Conservation (phyloP, 2,888 invertebrate genomes). For the Drosophila pseudotakahashii region DNA sequence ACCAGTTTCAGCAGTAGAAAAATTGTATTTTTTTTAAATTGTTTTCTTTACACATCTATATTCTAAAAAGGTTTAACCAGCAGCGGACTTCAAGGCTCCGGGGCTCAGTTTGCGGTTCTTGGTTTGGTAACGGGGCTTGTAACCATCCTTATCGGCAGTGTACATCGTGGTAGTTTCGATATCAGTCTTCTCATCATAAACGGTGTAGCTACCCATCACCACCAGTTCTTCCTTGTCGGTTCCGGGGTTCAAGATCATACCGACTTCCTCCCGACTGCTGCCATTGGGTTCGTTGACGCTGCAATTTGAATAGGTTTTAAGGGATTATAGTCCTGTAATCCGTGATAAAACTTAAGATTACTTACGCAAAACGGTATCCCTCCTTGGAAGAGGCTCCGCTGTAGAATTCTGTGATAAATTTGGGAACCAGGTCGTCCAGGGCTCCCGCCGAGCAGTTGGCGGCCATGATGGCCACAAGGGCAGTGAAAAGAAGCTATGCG, state of each 20-base stretch:
- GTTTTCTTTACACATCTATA: slow-evolving; percentile 26
- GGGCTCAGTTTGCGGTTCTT: slow-evolving; percentile 81
- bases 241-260: slow-evolving; percentile 82
- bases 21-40: slow-evolving; percentile 15
- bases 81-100: slow-evolving; percentile 73
- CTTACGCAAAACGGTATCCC: slow-evolving; percentile 82
- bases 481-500: slow-evolving; percentile 67
- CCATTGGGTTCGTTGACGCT: slow-evolving; percentile 82
- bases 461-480: slow-evolving; percentile 67
- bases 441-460: slow-evolving; percentile 70
- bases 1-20: slow-evolving; percentile 55
- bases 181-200: slow-evolving; percentile 80
- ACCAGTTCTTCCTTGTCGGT: slow-evolving; percentile 81
- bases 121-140: slow-evolving; percentile 79
- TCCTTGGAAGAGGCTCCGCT: slow-evolving; percentile 76
- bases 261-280: slow-evolving; percentile 82
- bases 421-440: slow-evolving; percentile 74
- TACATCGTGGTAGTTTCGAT: slow-evolving; percentile 82
- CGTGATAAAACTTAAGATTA: background rate
- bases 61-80: slow-evolving; percentile 65
- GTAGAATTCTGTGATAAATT: slow-evolving; percentile 75
- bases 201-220: slow-evolving; percentile 81
- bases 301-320: background rate
- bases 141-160: slow-evolving; percentile 84
- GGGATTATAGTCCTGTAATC: background rate